Conservation (phyloP, 2,888 invertebrate species). For the Ceramica pisi region DNA sequence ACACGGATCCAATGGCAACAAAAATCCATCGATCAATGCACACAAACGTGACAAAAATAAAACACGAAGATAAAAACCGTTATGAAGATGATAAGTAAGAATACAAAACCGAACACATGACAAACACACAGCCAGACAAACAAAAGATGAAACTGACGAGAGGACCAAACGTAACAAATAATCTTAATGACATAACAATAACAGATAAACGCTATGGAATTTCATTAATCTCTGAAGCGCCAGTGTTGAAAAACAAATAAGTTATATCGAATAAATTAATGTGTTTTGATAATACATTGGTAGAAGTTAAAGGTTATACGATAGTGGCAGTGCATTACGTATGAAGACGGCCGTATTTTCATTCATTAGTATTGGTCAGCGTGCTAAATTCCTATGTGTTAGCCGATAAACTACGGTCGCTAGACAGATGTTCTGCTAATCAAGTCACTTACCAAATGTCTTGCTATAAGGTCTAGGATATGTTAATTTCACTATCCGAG, state of each 20-base stretch:
- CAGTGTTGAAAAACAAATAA: slow-evolving; percentile 66
- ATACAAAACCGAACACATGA: slow-evolving; percentile 31
- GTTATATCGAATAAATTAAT: slow-evolving; percentile 79
- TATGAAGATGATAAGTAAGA: slow-evolving; percentile 41
- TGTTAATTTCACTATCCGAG: slow-evolving; percentile 14
- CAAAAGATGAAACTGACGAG: slow-evolving; percentile 33
- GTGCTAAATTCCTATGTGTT: slow-evolving; percentile 28
- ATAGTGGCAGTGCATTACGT: slow-evolving; percentile 74
- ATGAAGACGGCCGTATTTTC: slow-evolving; percentile 59
- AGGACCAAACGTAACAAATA: slow-evolving; percentile 37
- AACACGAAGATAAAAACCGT: slow-evolving; percentile 45
- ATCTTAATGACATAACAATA: slow-evolving; percentile 64
- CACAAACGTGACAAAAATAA: slow-evolving; percentile 40
- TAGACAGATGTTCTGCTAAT: slow-evolving; percentile 30
- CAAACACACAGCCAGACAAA: slow-evolving; percentile 32
- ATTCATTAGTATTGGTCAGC: slow-evolving; percentile 69
- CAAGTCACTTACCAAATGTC: slow-evolving; percentile 31
- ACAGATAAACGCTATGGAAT: slow-evolving; percentile 62
- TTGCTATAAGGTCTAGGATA: slow-evolving; percentile 27
- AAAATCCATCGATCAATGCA: slow-evolving; percentile 52
- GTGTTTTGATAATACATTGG: slow-evolving; percentile 75
- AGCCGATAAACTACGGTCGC: slow-evolving; percentile 10
- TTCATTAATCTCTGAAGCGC: slow-evolving; percentile 65
- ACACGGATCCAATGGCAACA: slow-evolving; percentile 17
- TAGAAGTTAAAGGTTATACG: slow-evolving; percentile 78